Conservation (phyloP, 2,888 invertebrate genomes). For the Cataglyphis altisquamis region DNA sequence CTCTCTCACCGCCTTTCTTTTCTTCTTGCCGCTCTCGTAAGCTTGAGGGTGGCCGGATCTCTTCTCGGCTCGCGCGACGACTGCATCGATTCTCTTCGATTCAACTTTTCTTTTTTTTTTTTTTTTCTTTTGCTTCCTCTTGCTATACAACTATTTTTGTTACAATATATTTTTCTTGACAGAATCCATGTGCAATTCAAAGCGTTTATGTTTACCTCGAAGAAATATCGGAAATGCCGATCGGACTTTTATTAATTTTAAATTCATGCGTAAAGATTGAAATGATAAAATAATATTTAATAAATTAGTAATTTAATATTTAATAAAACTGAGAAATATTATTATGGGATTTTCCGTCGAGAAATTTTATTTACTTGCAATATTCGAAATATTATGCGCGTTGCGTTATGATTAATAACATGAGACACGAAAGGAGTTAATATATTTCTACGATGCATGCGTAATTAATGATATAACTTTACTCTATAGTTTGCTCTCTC, state of each 20-base stretch:
- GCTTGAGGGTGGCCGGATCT: constrained; percentile 31
- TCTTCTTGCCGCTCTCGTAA: neutral
- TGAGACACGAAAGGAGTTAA: constrained; percentile 7
- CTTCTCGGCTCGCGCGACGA: constrained; percentile 14
- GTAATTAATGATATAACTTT: constrained; percentile 46
- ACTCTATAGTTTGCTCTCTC: constrained; percentile 19
- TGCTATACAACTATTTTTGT: neutral
- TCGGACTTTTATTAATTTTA: constrained; percentile 30
- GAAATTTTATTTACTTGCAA: neutral
- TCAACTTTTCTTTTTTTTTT: neutral
- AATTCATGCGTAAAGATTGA: constrained; percentile 10
- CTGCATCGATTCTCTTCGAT: constrained; percentile 2
- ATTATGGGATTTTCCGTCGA: neutral
- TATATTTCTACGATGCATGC: neutral
- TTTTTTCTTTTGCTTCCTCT: neutral
- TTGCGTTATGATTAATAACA: constrained; percentile 12
- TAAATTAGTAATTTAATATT: too few species aligned
- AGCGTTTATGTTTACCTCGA: constrained; percentile 4
- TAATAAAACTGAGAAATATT: neutral
- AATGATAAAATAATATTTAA: neutral
- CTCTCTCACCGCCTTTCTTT: neutral
- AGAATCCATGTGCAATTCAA: constrained; percentile 20
- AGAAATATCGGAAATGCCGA: constrained; percentile 11
- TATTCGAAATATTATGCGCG: neutral
- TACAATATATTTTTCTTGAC: neutral